Evolutionary conservation across 2,113 vertebrate genomes (phyloP).

Genomic region (Rallus limicola): DNA sequence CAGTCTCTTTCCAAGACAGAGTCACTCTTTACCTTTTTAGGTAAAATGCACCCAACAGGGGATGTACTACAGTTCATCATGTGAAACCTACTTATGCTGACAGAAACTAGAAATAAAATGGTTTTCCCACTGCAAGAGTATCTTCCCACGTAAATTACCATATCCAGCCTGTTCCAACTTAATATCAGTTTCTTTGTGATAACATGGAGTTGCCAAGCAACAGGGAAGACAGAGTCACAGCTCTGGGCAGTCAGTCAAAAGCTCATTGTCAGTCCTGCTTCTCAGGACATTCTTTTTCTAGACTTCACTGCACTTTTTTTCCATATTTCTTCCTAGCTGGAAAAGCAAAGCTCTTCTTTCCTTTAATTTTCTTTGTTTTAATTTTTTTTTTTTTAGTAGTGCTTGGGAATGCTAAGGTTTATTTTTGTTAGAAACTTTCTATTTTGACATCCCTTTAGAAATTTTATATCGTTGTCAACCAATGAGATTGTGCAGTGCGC

Average conservation of each 20-base stretch:
- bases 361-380: background rate
- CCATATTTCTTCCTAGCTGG: background rate
- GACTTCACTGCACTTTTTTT: conserved; percentile 31
- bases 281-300: conserved; percentile 60
- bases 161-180: conserved; percentile 69
- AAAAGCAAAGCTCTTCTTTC: conserved; percentile 13
- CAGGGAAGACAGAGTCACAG: conserved; percentile 63
- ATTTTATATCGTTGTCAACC: background rate
- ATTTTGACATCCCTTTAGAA: background rate
- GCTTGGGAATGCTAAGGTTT: conserved; percentile 11
- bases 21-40: conserved; percentile 69
- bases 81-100: conserved; percentile 55
- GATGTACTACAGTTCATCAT: conserved; percentile 48
- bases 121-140: conserved; percentile 61
- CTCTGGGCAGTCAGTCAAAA: conserved; percentile 67
- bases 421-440: conserved; percentile 35
- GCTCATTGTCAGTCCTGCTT: conserved; percentile 32
- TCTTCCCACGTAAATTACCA: conserved; percentile 72
- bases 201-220: conserved; percentile 73
- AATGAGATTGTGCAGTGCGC: background rate
- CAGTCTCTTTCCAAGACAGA: conserved; percentile 30
- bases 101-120: conserved; percentile 72
- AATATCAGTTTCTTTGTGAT: conserved; percentile 73
- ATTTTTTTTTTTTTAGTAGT: background rate
- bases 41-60: conserved; percentile 58